phyloP scores from a whole-genome alignment of 2,888 invertebrate species.

The Teleogryllus oceanicus region DNA sequence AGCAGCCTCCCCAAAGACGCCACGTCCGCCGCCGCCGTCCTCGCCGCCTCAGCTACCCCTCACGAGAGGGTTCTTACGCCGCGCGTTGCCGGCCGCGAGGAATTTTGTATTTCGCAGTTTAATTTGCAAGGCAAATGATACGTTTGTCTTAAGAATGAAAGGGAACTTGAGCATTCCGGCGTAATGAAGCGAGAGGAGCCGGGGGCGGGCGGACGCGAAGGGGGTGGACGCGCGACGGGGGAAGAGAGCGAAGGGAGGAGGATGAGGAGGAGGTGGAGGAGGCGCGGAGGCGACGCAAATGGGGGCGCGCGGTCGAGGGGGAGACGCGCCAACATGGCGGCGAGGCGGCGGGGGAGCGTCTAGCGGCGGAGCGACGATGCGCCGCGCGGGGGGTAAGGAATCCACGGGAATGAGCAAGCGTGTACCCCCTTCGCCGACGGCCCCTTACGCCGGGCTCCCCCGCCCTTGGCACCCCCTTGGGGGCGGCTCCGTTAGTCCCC shows the following conservation, averaged over 20 bases:
- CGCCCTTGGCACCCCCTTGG: too few species aligned
- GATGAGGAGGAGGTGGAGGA: background rate
- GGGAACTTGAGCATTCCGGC: slow-evolving; percentile 18
- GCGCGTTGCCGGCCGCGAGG: background rate
- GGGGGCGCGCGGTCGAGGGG: background rate
- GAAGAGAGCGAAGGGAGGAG: background rate
- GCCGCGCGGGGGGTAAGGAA: too few species aligned
- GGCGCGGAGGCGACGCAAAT: background rate
- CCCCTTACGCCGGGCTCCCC: too few species aligned
- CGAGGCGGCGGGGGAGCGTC: background rate
- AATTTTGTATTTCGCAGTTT: slow-evolving; percentile 18
- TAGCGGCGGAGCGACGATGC: background rate
- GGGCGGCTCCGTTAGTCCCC: background rate
- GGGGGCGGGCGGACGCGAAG: background rate
- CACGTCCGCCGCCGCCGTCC: background rate
- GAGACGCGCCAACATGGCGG: background rate
- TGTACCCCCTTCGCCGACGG: too few species aligned
- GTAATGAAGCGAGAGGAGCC: slow-evolving; percentile 18
- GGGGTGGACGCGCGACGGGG: background rate
- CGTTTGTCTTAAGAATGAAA: slow-evolving; percentile 18
- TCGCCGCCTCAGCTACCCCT: background rate
- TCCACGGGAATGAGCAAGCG: too few species aligned
- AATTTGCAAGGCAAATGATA: slow-evolving; percentile 18
- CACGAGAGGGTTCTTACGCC: background rate
- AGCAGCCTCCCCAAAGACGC: slow-evolving; percentile 10